phyloP scores from a whole-genome alignment of 2,113 vertebrate species.

The Hippoglossus stenolepis region DNA sequence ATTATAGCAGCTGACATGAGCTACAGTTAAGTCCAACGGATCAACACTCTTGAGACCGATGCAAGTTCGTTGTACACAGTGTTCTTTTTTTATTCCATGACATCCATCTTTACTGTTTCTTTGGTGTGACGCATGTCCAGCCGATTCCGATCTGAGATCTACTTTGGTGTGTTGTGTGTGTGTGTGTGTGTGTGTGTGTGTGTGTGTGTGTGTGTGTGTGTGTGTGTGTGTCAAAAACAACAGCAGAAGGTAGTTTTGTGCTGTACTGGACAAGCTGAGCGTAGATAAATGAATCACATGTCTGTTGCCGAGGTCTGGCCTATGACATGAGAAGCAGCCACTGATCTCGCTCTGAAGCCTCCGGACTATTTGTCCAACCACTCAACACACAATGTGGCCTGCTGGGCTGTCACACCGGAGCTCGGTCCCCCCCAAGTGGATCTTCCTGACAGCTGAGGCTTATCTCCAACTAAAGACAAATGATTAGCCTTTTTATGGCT shows the following conservation, averaged over 20 bases:
- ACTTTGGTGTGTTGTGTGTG: background rate
- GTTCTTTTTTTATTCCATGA: background rate
- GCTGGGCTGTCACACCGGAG: background rate
- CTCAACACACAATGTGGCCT: conserved; percentile 1
- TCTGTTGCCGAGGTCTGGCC: background rate
- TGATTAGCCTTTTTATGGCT: conserved; percentile 23
- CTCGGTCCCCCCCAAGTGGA: background rate
- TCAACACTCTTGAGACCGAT: background rate
- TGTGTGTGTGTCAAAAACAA: background rate
- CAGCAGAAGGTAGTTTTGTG: background rate
- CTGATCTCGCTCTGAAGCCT: background rate
- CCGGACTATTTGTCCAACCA: background rate
- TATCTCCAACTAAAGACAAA: conserved; percentile 18
- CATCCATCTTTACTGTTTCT: background rate
- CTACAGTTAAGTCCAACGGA: background rate
- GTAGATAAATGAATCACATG: conserved; percentile 23
- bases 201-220: background rate
- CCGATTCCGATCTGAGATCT: conserved; percentile 2
- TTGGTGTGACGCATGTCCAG: background rate
- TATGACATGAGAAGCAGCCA: background rate
- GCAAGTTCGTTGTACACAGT: background rate
- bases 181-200: background rate
- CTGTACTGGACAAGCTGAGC: conserved; percentile 27
- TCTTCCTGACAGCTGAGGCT: conserved; percentile 43
- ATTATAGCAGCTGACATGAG: conserved; percentile 13